Evolutionary conservation across 2,113 vertebrate genomes (phyloP), one percentile per base, ranked within the genome.

Genomic region (Struthidea cinerea): DNA sequence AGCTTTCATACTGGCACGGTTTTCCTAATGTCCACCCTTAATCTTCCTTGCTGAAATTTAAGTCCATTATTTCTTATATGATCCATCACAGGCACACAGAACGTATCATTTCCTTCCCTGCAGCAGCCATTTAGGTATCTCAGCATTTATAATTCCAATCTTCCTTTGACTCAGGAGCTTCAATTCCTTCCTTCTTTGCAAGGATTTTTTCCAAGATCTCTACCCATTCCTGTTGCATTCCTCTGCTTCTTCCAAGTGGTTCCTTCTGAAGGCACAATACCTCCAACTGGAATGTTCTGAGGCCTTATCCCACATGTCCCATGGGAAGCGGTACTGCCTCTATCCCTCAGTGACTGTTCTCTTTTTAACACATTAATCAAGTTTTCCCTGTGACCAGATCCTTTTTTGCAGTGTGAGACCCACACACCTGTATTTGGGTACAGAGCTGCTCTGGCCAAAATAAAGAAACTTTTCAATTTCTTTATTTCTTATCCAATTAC

Each of bases 11-110:
- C 13, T 0, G 2, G 21, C 23, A 74, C 0, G 0, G 23, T 84
- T 74, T 74, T 60, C 50, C 59, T 57, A 21, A 84, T 50, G 46
- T 37, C 56, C 68, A 57, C 37, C 27, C 74, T 89, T 86, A 16
- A 95, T 89, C 73, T 74, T 73, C 73, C 68, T 32, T 63, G 28
- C 26, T 84, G 87, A 81, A 91, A 92, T 35, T 57, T 67, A 87
- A 81, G 84, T 16, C 73, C 47, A 57, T 86, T 70, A 74, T 46
- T 94, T 73, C 68, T 77, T 74, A 81, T 74, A 80, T 55, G 73
- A 77, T 67, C 64, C 55, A 89, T 65, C 84, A 80, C 63, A 86
- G 53, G 15, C 57, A 73, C 11, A 73, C 13, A 61, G 80, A 73
- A 65, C 24, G 2, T 12, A 77, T 19, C 2, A 37, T 23, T 55